phyloP scores from a whole-genome alignment of 2,888 invertebrate species.

The Mystacides longicornis region DNA sequence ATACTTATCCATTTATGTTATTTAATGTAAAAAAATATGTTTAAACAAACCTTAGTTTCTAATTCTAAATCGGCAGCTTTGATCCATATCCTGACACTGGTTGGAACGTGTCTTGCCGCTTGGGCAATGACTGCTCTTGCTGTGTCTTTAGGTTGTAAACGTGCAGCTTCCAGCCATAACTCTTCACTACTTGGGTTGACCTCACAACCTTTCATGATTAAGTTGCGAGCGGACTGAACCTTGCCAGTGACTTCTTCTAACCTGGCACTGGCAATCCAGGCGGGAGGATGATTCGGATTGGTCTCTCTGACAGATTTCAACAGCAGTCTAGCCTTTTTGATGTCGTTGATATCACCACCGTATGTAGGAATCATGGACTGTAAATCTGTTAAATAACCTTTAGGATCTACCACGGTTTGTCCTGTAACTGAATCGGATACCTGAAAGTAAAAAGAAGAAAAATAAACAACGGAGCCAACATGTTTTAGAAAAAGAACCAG shows the following conservation, averaged over 20 bases:
- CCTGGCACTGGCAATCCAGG: slow-evolving; percentile 98
- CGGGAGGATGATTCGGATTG: slow-evolving; percentile 98
- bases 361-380: slow-evolving; percentile 99
- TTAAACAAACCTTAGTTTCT: slow-evolving; percentile 81
- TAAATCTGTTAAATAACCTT: slow-evolving; percentile 98
- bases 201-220: slow-evolving; percentile 98
- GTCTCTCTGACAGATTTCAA: slow-evolving; percentile 95
- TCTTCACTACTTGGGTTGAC: slow-evolving; percentile 97
- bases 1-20: no score
- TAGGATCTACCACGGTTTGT: slow-evolving; percentile 99
- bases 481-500: not conserved
- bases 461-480: not conserved
- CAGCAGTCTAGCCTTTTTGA: slow-evolving; percentile 91
- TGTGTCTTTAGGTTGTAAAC: slow-evolving; percentile 87
- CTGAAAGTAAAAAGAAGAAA: slow-evolving; percentile 25
- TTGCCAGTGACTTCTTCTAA: slow-evolving; percentile 97
- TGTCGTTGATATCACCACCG: slow-evolving; percentile 96
- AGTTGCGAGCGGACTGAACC: slow-evolving; percentile 89
- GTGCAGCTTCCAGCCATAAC: slow-evolving; percentile 95
- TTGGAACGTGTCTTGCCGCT: slow-evolving; percentile 90
- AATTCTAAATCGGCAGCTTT: slow-evolving; percentile 94
- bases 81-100: slow-evolving; percentile 95
- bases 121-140: slow-evolving; percentile 95
- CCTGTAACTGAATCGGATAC: slow-evolving; percentile 98
- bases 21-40: no score